These are phyloP conservation scores for Xiphorhynchus elegans DNA, from an alignment of 2,113 vertebrate species.

Conservation along the genomic window DNA sequence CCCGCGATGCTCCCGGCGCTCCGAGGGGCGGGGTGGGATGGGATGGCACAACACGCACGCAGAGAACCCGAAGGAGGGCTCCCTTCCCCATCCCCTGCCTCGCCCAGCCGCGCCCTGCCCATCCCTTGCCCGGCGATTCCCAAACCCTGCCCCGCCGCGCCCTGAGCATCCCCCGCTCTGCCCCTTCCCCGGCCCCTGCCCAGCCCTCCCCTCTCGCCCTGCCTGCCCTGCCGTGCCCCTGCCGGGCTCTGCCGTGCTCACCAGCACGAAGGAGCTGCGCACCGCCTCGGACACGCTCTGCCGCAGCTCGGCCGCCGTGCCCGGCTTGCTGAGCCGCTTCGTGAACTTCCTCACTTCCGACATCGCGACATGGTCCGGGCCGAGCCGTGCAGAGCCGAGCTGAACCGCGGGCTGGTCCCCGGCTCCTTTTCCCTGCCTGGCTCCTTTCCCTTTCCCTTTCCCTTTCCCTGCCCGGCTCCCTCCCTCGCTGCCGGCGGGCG, in stretches of 20 bases:
- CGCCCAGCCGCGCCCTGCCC: neutral
- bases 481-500: slow-evolving; percentile 6
- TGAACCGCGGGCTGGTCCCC: neutral
- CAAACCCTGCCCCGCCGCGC: slow-evolving; percentile 72
- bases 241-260: neutral
- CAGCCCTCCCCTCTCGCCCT: neutral
- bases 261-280: slow-evolving; percentile 34
- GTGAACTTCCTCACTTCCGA: slow-evolving; percentile 95
- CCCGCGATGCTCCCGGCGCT: accelerated
- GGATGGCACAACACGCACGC: accelerated
- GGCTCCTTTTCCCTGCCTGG: too few species aligned
- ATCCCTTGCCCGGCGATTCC: slow-evolving; percentile 56
- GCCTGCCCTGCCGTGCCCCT: too few species aligned
- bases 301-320: slow-evolving; percentile 94
- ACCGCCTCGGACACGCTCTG: slow-evolving; percentile 94
- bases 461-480: neutral
- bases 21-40: neutral
- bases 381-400: neutral
- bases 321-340: slow-evolving; percentile 90
- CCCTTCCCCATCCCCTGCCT: slow-evolving; percentile 70
- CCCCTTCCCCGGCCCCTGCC: slow-evolving; percentile 45
- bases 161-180: slow-evolving; percentile 70
- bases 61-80: neutral
- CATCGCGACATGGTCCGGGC: slow-evolving; percentile 1
- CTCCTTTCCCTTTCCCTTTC: too few species aligned